phyloP scores from a whole-genome alignment of 2,888 invertebrate species.

The Diarsia brunnea region DNA sequence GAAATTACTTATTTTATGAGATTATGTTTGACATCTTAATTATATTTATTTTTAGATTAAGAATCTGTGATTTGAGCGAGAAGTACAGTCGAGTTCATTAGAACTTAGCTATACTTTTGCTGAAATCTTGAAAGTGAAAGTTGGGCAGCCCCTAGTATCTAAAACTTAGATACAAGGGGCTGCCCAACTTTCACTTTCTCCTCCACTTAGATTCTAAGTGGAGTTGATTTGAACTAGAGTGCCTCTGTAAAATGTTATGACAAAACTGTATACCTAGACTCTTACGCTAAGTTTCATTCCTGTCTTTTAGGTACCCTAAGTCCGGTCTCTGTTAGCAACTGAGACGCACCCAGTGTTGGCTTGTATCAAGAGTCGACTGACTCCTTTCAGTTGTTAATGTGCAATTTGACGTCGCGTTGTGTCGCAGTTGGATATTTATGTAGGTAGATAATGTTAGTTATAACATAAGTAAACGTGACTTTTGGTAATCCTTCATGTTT shows the following conservation, averaged over 20 bases:
- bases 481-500: constrained; percentile 30
- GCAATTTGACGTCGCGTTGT: neutral
- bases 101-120: neutral
- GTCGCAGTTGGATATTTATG: neutral
- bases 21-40: constrained; percentile 44
- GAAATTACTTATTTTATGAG: constrained; percentile 34
- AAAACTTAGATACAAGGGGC: too few species aligned
- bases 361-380: neutral
- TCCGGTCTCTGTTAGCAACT: neutral
- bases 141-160: neutral
- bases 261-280: neutral
- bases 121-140: neutral
- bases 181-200: too few species aligned
- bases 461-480: constrained; percentile 4
- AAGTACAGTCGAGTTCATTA: constrained; percentile 18
- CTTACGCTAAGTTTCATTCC: neutral
- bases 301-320: neutral
- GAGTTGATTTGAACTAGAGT: neutral
- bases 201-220: too few species aligned
- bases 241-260: neutral
- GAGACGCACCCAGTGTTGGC: neutral
- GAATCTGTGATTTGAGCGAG: constrained; percentile 8
- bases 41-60: constrained; percentile 27
- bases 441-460: neutral
- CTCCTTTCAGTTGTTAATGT: neutral